Conservation (phyloP, 2,888 invertebrate genomes). For the Conomelus anceps region DNA sequence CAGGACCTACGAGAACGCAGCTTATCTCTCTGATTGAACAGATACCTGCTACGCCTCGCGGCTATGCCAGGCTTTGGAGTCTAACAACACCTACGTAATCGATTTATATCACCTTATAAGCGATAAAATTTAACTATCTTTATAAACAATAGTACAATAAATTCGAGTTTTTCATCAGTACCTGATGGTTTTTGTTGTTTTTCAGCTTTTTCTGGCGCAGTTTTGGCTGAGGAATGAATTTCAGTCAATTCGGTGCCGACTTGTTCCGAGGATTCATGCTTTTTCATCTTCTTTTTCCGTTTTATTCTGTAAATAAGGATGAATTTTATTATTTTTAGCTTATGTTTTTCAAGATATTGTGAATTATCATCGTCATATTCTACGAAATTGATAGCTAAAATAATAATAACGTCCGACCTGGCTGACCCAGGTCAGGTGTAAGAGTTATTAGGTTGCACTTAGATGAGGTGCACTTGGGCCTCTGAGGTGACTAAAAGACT, state of each 20-base stretch:
- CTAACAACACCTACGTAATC: too few species aligned
- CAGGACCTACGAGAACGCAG: too few species aligned
- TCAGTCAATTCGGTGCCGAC: background rate
- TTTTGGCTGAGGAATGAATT: background rate
- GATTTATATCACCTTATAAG: background rate
- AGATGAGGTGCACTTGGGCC: too few species aligned
- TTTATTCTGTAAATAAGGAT: background rate
- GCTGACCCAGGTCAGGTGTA: too few species aligned
- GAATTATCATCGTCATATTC: background rate
- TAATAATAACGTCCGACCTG: too few species aligned
- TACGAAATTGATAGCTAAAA: too few species aligned
- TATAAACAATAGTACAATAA: too few species aligned
- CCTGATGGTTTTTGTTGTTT: background rate
- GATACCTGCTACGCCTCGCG: too few species aligned
- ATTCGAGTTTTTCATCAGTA: background rate
- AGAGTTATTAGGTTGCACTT: too few species aligned
- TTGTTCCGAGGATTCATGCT: background rate
- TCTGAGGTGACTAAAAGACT: too few species aligned
- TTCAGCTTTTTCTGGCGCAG: background rate
- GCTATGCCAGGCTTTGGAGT: too few species aligned
- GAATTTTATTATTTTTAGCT: background rate
- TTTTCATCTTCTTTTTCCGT: background rate
- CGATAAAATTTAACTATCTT: background rate
- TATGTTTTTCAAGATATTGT: background rate
- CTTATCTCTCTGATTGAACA: too few species aligned